These are phyloP conservation scores for Corythornis madagascariensis DNA, from an alignment of 2,113 vertebrate species.

Conservation along the genomic window DNA sequence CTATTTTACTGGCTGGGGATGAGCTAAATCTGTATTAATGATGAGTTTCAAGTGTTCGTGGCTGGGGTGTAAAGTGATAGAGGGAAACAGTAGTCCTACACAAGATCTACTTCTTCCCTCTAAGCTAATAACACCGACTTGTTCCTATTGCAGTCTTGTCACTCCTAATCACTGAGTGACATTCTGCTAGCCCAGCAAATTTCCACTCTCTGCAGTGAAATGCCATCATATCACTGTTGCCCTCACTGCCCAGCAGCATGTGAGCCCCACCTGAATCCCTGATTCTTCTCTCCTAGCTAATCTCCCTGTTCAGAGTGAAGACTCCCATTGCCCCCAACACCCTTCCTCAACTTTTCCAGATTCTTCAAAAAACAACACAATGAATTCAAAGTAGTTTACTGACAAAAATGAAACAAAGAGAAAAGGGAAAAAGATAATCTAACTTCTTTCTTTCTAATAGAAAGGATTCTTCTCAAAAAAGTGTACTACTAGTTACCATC, in stretches of 20 bases:
- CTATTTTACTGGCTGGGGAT: neutral
- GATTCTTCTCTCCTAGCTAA: neutral
- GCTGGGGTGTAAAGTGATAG: neutral
- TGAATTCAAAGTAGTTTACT: neutral
- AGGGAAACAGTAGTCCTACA: neutral
- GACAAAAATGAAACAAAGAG: neutral
- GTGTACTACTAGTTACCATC: neutral
- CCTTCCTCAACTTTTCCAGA: neutral
- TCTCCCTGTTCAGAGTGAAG: neutral
- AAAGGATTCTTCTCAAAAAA: neutral
- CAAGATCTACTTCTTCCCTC: neutral
- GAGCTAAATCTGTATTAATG: conserved; percentile 7
- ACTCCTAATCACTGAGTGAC: neutral
- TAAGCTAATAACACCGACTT: neutral
- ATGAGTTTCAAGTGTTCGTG: conserved; percentile 10
- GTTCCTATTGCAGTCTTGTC: neutral
- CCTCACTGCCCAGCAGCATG: neutral
- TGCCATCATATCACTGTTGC: neutral
- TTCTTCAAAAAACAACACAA: neutral
- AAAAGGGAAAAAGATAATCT: neutral
- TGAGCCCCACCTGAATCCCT: neutral
- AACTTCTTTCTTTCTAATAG: neutral
- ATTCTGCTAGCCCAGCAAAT: neutral
- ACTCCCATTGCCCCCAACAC: neutral
- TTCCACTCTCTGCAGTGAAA: neutral